Percentiles rank a stretch among this genome's conserved stretches.
Evolutionary conservation across 2,113 vertebrate genomes (phyloP).

Genomic region (Hypomesus transpacificus): DNA sequence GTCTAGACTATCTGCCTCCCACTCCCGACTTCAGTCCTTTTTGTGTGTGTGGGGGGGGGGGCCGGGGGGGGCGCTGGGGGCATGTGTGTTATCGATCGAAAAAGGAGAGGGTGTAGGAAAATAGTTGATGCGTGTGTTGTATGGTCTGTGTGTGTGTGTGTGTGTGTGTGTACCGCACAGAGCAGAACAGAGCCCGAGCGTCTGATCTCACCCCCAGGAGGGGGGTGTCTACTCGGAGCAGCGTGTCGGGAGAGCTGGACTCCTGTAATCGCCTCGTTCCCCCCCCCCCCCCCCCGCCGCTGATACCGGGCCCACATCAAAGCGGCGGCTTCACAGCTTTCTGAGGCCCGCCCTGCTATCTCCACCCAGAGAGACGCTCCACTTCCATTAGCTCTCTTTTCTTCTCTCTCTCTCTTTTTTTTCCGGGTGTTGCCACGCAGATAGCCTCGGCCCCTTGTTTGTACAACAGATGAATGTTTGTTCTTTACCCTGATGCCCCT

Average conservation of each 20-base stretch:
- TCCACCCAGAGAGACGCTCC: constrained; percentile 3
- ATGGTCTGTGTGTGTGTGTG: neutral
- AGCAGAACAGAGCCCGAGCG: neutral
- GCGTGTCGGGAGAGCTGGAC: constrained; percentile 19
- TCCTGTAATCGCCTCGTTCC: constrained; percentile 19
- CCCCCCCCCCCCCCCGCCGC: constrained; percentile 1
- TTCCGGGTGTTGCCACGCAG: constrained; percentile 27
- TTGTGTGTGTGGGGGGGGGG: neutral
- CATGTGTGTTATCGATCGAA: neutral
- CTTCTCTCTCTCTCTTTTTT: neutral
- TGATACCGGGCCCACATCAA: constrained; percentile 25
- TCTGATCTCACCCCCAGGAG: constrained; percentile 14
- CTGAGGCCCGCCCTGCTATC: constrained; percentile 23
- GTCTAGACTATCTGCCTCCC: constrained; percentile 8
- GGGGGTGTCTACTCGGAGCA: constrained; percentile 4
- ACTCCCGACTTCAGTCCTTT: neutral
- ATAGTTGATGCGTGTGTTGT: constrained; percentile 1
- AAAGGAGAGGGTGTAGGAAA: neutral
- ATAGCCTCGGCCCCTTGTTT: constrained; percentile 32
- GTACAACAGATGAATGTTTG: constrained; percentile 25
- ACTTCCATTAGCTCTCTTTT: constrained; percentile 11
- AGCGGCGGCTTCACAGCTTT: constrained; percentile 4
- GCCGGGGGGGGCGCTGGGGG: neutral
- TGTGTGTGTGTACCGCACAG: neutral
- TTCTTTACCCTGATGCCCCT: constrained; percentile 7